Evolutionary conservation across 2,113 vertebrate species (phyloP).

Genomic region (Acrocephalus arundinaceus): DNA sequence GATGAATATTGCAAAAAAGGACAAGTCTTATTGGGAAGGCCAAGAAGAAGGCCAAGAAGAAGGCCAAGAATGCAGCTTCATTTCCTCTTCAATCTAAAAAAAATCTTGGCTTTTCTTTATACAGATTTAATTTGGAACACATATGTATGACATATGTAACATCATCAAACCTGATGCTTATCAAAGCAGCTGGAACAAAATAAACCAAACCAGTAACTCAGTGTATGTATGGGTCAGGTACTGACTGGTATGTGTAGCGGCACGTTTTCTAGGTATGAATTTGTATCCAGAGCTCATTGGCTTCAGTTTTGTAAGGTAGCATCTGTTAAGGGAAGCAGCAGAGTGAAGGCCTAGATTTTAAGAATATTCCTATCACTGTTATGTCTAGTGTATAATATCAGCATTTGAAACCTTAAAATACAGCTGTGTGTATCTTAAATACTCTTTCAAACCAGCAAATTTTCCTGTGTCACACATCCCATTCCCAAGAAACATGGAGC

Average conservation of each 20-base stretch:
- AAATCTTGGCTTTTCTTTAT: background rate
- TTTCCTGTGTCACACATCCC: background rate
- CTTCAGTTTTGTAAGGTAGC: background rate
- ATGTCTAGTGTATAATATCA: background rate
- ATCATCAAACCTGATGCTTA: background rate
- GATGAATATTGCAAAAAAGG: background rate
- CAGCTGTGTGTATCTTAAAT: background rate
- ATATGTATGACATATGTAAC: background rate
- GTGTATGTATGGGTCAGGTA: background rate
- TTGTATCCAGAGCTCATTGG: background rate
- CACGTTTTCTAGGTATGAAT: background rate
- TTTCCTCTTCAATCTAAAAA: constrained; percentile 33
- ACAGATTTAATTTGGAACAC: background rate
- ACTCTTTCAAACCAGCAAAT: background rate
- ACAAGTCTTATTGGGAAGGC: background rate
- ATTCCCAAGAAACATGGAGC: accelerated
- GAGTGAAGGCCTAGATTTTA: background rate
- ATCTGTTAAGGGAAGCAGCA: background rate
- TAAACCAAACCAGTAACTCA: background rate
- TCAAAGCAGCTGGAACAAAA: background rate
- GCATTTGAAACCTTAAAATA: background rate
- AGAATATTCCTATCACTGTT: background rate
- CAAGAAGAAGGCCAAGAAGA: background rate
- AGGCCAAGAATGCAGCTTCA: constrained; percentile 31
- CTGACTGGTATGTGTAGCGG: background rate